Evolutionary conservation across 2,113 vertebrate genomes (phyloP).

Genomic region (Sylvietta virens): DNA sequence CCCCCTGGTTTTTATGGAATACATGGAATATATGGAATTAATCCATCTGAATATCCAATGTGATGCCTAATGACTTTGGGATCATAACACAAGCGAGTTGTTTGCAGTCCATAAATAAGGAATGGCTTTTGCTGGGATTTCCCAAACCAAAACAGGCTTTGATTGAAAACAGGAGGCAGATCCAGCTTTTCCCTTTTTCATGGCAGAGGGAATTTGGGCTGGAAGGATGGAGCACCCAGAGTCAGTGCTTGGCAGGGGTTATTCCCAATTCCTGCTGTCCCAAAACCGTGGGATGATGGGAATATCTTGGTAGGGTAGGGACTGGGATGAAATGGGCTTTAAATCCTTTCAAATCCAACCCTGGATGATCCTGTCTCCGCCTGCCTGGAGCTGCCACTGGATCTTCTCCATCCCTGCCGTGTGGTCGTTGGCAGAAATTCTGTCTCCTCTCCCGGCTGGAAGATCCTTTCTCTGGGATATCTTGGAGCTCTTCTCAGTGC

Average conservation of each 20-base stretch:
- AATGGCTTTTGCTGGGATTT: background rate
- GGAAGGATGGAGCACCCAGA: background rate
- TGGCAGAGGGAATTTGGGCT: background rate
- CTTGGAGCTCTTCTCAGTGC: background rate
- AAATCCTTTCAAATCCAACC: background rate
- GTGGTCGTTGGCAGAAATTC: background rate
- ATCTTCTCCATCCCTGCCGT: background rate
- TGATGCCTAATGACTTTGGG: conserved; percentile 51
- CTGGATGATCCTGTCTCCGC: background rate
- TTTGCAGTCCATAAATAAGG: conserved; percentile 13
- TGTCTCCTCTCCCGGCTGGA: background rate
- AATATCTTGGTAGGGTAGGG: rapidly evolving
- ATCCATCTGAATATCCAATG: background rate
- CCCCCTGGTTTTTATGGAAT: conserved; percentile 19
- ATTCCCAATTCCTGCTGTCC: background rate
- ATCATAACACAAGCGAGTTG: conserved; percentile 22
- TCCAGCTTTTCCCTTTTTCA: background rate
- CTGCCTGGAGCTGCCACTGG: background rate
- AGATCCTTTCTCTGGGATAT: background rate
- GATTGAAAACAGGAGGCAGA: conserved; percentile 41
- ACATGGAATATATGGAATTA: background rate
- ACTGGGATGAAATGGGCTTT: background rate
- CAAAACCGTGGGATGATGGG: rapidly evolving
- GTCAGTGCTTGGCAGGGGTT: no score
- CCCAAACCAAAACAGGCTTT: conserved; percentile 25